A percentile compares a stretch with the other conserved stretches of the same genome.
These are phyloP conservation scores for Agapornis canus DNA, from an alignment of 2,797 vertebrate genomes.

Conservation along the genomic window DNA sequence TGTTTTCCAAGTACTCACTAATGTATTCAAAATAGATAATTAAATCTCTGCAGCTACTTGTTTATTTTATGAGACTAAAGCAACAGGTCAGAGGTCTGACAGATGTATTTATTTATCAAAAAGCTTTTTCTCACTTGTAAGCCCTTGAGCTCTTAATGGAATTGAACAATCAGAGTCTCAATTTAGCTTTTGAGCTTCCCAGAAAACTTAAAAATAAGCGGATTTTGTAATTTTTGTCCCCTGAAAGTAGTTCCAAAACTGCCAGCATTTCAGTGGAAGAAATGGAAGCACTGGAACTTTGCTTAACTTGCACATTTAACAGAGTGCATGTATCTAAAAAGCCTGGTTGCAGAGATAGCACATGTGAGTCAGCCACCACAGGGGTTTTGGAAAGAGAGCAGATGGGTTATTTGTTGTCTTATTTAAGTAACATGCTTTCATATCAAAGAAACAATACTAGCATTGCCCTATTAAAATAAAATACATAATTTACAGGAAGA, in stretches of 20 bases:
- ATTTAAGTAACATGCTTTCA: background rate
- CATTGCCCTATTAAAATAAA: background rate
- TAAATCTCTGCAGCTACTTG: background rate
- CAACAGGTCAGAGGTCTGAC: background rate
- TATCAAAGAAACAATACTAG: background rate
- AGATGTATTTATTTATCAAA: background rate
- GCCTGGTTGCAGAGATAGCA: background rate
- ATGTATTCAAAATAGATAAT: background rate
- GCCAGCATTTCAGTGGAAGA: background rate
- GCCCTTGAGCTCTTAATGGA: background rate
- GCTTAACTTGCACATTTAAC: background rate
- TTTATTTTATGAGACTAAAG: background rate
- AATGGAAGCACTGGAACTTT: background rate
- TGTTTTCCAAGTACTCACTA: background rate
- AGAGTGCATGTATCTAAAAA: background rate
- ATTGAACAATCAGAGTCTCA: background rate
- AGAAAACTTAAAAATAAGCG: background rate
- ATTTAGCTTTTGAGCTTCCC: background rate
- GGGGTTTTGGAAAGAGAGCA: background rate
- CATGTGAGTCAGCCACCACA: background rate
- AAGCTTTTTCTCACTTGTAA: background rate
- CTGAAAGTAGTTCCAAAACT: background rate
- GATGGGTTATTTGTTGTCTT: background rate
- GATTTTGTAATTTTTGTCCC: background rate
- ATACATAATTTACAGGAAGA: background rate